Evolutionary conservation across 2,888 invertebrate species (phyloP).

Genomic region (Aspidiotus destructor): DNA sequence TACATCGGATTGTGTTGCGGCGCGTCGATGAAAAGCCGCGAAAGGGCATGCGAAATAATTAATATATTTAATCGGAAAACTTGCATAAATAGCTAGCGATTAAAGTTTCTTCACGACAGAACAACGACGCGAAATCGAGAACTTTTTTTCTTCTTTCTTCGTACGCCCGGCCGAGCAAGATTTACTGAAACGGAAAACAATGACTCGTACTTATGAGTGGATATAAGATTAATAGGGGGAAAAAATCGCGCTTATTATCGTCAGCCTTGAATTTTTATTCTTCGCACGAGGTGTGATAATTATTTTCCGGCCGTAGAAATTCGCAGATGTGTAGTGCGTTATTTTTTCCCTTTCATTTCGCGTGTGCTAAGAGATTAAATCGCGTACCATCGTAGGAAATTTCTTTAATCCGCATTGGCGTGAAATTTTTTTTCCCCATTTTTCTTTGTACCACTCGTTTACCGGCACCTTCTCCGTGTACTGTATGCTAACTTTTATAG

Average conservation of each 20-base stretch:
- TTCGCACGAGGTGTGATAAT: not conserved
- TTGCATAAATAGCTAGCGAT: not conserved
- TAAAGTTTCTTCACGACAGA: no score
- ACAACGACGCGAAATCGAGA: no score
- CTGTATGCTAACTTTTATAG: no score
- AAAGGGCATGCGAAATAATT: constrained; percentile 6
- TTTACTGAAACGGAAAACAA: not conserved
- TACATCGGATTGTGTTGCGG: constrained; percentile 90
- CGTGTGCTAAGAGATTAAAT: no score
- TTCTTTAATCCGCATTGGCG: no score
- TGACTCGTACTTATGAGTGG: not conserved
- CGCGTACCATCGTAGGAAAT: no score
- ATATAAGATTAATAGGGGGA: not conserved
- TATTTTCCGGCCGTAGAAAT: constrained; percentile 2
- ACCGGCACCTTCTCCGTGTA: no score
- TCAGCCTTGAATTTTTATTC: not conserved
- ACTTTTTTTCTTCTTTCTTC: no score
- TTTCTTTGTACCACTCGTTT: no score
- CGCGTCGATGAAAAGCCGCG: constrained; percentile 46
- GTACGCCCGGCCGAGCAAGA: no score
- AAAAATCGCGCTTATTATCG: not conserved
- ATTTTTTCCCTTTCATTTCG: no score
- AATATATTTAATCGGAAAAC: constrained; percentile 3
- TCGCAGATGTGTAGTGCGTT: not conserved
- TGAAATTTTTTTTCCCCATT: no score